These are phyloP conservation scores for Eubasilissa regina DNA, from an alignment of 1,140 invertebrate species.

Conservation along the genomic window DNA sequence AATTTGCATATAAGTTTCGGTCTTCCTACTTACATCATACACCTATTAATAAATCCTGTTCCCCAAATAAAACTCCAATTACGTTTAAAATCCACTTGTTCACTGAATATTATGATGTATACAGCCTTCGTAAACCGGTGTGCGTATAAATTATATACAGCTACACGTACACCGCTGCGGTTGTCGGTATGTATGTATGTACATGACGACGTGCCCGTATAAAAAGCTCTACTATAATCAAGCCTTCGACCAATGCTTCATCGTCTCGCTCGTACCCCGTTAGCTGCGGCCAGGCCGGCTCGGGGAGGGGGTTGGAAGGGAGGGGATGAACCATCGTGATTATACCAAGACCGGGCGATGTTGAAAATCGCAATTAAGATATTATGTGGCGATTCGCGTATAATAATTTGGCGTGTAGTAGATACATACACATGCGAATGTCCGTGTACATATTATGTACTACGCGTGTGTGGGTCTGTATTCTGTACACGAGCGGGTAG, in stretches of 20 bases:
- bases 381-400: slow-evolving; percentile 56
- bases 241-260: slow-evolving; percentile 19
- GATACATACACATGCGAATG: not conserved
- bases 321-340: slow-evolving; percentile 5
- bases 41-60: slow-evolving; percentile 24
- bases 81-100: slow-evolving; percentile 25
- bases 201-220: not conserved
- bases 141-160: slow-evolving; percentile 14
- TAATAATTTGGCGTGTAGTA: slow-evolving; percentile 50
- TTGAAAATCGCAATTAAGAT: slow-evolving; percentile 61
- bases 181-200: not conserved
- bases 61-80: slow-evolving; percentile 32
- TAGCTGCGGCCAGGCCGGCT: not conserved
- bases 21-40: slow-evolving; percentile 13
- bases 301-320: not conserved
- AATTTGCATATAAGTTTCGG: slow-evolving; percentile 17
- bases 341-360: slow-evolving; percentile 46
- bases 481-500: slow-evolving; percentile 17
- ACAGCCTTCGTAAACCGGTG: slow-evolving; percentile 11
- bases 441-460: not conserved
- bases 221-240: slow-evolving; percentile 17
- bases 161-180: not conserved
- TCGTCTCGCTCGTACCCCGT: slow-evolving; percentile 7
- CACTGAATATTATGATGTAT: not conserved
- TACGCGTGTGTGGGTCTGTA: not conserved